Conservation (phyloP, 1,140 invertebrate genomes). For the Odontomachus brunneus region DNA sequence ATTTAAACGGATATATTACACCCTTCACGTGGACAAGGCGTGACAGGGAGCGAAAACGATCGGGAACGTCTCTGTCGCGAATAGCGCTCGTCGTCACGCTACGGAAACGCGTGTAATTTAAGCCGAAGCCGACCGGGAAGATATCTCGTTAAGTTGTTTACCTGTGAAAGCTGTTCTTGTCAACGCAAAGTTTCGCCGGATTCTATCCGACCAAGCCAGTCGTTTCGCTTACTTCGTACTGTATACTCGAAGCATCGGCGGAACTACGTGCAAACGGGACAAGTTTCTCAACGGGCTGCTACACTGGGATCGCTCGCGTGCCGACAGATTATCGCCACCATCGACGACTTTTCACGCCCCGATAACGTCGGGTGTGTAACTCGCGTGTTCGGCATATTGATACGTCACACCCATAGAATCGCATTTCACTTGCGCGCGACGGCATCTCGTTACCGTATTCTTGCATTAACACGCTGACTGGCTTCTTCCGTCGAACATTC, state of each 20-base stretch:
- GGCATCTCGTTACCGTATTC: too few relatives aligned
- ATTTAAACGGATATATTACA: too few relatives aligned
- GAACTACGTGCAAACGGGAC: slow-evolving; percentile 27
- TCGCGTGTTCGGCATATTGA: not conserved
- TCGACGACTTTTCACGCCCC: not conserved
- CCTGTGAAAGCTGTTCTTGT: slow-evolving; percentile 27
- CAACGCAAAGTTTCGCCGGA: slow-evolving; percentile 33
- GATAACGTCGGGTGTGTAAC: not conserved
- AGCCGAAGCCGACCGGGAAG: slow-evolving; percentile 32
- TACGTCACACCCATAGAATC: too few relatives aligned
- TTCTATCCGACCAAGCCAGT: slow-evolving; percentile 14
- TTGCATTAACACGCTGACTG: too few relatives aligned
- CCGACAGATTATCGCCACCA: not conserved
- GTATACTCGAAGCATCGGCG: slow-evolving; percentile 28
- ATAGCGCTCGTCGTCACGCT: slow-evolving; percentile 2
- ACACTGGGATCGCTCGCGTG: too few relatives aligned
- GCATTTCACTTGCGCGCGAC: too few relatives aligned
- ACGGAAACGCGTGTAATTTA: slow-evolving; percentile 56
- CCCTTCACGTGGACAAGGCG: too few relatives aligned
- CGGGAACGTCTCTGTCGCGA: slow-evolving; percentile 21
- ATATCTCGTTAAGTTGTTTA: slow-evolving; percentile 56
- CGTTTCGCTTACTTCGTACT: slow-evolving; percentile 23
- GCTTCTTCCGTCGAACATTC: too few relatives aligned
- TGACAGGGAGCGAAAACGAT: not conserved
- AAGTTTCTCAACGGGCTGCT: slow-evolving; percentile 5